A percentile compares a stretch with the other conserved stretches of the same genome.
Evolutionary conservation across 1,140 invertebrate genomes (phyloP).

Genomic region (Coptotermes formosanus): DNA sequence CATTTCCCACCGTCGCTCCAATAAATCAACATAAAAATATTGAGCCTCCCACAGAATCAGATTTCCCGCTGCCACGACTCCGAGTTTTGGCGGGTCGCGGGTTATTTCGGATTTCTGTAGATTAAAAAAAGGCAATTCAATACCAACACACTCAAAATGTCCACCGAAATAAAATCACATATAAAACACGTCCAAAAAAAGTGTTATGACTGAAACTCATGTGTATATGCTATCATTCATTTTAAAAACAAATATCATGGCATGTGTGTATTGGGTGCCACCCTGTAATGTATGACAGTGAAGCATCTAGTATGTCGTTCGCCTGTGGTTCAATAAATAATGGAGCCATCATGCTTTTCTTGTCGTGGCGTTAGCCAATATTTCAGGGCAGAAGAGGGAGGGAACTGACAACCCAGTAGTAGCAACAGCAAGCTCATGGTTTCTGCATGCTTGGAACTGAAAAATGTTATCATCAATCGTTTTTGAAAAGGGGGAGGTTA

Average conservation of each 20-base stretch:
- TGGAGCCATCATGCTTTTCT: conserved; percentile 28
- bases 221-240: conserved; percentile 26
- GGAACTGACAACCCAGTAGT: not conserved
- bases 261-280: conserved; percentile 22
- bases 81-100: not conserved
- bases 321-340: conserved; percentile 30
- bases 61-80: not conserved
- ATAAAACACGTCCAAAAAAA: not conserved
- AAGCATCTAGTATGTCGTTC: conserved; percentile 6
- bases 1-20: too few relatives aligned
- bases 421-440: not conserved
- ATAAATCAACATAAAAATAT: too few relatives aligned
- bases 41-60: too few relatives aligned
- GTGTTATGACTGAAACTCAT: conserved; percentile 15
- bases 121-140: conserved; percentile 11
- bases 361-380: conserved; percentile 21
- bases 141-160: conserved; percentile 13
- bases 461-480: conserved; percentile 33
- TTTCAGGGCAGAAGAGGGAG: conserved; percentile 10
- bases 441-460: conserved; percentile 26
- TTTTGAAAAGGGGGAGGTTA: conserved; percentile 12
- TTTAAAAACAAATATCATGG: conserved; percentile 26
- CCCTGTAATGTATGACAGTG: conserved; percentile 16
- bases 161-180: conserved; percentile 16
- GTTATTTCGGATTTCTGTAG: not conserved